Conservation (phyloP, 92 coral and sea anemone genomes). For the Heteractis magnifica region DNA sequence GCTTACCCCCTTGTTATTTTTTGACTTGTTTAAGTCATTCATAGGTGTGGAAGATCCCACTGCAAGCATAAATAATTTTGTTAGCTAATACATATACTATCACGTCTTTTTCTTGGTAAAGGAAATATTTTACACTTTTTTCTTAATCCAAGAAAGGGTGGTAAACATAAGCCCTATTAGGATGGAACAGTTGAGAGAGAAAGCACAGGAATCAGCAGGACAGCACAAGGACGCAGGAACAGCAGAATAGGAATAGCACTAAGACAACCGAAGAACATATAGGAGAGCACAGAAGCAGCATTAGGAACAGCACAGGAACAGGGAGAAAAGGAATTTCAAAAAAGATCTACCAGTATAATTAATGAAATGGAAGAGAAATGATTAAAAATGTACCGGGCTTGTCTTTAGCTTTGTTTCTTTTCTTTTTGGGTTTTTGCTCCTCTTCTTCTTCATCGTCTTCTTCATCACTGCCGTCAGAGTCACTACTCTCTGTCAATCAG, state of each 20-base stretch:
- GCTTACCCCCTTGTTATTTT: neutral
- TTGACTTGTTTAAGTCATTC: neutral
- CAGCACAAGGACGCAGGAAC: neutral
- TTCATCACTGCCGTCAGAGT: neutral
- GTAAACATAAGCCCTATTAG: no score
- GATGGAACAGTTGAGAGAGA: neutral
- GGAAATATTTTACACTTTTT: no score
- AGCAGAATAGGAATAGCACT: no score
- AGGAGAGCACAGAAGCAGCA: neutral
- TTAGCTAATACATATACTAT: neutral
- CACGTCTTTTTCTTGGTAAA: no score
- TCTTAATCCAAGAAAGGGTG: no score
- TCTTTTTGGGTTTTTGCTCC: neutral
- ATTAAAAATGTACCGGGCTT: neutral
- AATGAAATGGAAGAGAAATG: neutral
- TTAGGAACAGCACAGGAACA: no score
- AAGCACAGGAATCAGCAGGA: neutral
- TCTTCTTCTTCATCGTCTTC: constrained; percentile 2
- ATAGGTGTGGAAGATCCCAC: neutral
- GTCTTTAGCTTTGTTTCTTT: neutral
- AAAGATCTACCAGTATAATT: neutral
- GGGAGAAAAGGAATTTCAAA: no score
- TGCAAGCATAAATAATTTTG: neutral
- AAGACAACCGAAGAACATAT: neutral
- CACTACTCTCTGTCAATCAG: neutral